Percentiles rank a stretch among this genome's conserved stretches.
Conservation (phyloP, 2,888 invertebrate genomes). For the Thyatira batis region DNA sequence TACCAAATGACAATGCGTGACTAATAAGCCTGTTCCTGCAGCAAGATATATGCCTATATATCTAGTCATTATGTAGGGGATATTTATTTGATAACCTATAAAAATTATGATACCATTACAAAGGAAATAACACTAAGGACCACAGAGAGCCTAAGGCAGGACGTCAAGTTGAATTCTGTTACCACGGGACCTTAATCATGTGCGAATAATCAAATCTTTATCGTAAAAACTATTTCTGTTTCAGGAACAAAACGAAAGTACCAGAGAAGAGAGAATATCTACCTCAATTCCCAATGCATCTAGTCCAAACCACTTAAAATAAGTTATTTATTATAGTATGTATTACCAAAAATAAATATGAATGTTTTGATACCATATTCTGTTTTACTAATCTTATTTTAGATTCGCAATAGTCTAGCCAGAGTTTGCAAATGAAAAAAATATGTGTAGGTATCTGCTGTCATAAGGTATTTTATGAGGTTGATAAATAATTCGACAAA, state of each 20-base stretch:
- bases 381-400: neutral
- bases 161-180: too few relatives aligned
- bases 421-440: neutral
- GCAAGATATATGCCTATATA: too few relatives aligned
- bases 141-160: too few relatives aligned
- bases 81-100: too few relatives aligned
- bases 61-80: too few relatives aligned
- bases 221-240: constrained; percentile 18
- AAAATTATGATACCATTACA: too few relatives aligned
- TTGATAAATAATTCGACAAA: constrained; percentile 32
- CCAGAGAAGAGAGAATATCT: constrained; percentile 59
- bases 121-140: too few relatives aligned
- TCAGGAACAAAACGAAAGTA: constrained; percentile 63
- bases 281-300: constrained; percentile 72
- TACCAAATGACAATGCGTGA: too few relatives aligned
- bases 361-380: neutral
- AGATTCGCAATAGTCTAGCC: neutral
- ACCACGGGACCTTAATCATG: too few relatives aligned
- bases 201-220: neutral
- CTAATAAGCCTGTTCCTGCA: too few relatives aligned
- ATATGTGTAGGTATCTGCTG: too few relatives aligned
- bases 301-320: constrained; percentile 49
- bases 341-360: neutral
- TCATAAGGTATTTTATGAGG: too few relatives aligned
- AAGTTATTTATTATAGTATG: constrained; percentile 23